Base-by-base conservation (phyloP, 2,797 vertebrate genomes). In the Benthosema pterotum region DNA sequence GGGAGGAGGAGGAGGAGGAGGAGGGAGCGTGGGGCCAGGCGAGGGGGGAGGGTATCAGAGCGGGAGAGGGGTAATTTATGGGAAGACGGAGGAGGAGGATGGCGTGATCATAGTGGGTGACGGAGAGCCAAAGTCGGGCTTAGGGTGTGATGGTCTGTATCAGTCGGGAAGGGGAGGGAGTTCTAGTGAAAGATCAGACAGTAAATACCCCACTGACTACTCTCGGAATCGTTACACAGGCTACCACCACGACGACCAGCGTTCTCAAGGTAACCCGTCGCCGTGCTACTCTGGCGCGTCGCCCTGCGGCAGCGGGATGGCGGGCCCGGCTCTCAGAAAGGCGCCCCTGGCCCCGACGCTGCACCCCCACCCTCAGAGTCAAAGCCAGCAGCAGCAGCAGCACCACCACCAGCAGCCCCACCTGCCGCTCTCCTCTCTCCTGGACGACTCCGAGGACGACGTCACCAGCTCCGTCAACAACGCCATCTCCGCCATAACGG, bases 371-470 rank as follows among this genome's bases (percentile, higher is more conserved):
- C 91, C 92, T 75, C 93, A 93, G 89, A 90, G 83, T 88, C 93
- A 93, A 85, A 89, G 64, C 84, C 92, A 92, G 85, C 92, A 91
- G 65, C 91, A 92, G 63, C 91, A 92, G 74, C 90, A 79, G 53
- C 92, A 91, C 65, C 91, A 92, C 65, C 91, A 92, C 74, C 90
- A 79, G 53, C 92, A 92, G 74, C 90, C 90, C 68, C 93, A 94
- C 81, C 88, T 94, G 78, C 93, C 93, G 66, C 91, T 94, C 52
- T 94, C 93, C 61, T 94, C 93, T 72, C 89, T 94, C 43, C 88
- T 94, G 80, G 93, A 94, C 74, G 93, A 94, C 80, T 92, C 93
- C 55, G 93, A 94, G 87, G 93, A 94, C 80, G 93, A 94, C 85
- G 93, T 94, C 67, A 93, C 93, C 73, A 94, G 92, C 82, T 94